Conservation (phyloP, 2,797 vertebrate species). For the Fundulus diaphanus region DNA sequence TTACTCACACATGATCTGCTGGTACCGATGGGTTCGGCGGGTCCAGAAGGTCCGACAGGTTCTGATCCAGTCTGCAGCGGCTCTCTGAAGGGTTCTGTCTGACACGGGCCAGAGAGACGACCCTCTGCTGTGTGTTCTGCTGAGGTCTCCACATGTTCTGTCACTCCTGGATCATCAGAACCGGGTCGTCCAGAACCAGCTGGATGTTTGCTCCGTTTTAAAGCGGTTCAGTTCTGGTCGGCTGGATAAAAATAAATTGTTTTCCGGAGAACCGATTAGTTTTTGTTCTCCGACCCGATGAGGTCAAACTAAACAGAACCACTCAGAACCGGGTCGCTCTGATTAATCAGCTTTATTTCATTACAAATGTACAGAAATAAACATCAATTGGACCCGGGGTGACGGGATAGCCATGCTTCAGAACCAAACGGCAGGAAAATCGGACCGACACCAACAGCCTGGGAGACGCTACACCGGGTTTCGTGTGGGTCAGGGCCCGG, state of each 20-base stretch:
- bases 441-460: neutral
- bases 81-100: neutral
- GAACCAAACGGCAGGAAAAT: slow-evolving; percentile 38
- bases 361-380: slow-evolving; percentile 56
- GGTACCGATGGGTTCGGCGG: neutral
- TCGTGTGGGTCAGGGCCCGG: too few relatives aligned
- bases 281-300: too few relatives aligned
- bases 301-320: too few relatives aligned
- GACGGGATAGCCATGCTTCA: slow-evolving; percentile 28
- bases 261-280: too few relatives aligned
- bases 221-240: too few relatives aligned
- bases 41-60: neutral
- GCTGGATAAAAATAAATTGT: too few relatives aligned
- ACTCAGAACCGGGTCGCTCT: neutral
- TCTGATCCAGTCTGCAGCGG: neutral
- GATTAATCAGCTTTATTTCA: slow-evolving; percentile 57
- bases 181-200: too few relatives aligned
- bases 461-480: too few relatives aligned
- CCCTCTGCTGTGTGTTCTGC: neutral
- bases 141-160: neutral
- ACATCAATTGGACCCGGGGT: neutral
- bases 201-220: too few relatives aligned
- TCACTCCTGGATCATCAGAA: too few relatives aligned
- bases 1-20: neutral
- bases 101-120: neutral